A percentile compares a stretch with the other conserved stretches of the same genome.
Conservation (phyloP, 2,113 vertebrate species). For the Ivindomyrus marchei region DNA sequence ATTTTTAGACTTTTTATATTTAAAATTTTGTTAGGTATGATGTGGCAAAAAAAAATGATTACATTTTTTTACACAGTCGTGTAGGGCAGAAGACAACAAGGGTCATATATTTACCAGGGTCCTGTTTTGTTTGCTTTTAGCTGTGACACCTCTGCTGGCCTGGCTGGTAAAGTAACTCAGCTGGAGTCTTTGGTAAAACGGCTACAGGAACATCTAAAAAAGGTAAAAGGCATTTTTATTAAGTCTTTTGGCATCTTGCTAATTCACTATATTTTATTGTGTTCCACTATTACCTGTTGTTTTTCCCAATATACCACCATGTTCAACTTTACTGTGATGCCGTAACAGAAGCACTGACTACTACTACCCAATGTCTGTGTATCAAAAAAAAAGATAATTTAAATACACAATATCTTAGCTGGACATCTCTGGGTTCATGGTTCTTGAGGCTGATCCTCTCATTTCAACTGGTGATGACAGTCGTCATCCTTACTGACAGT, state of each 20-base stretch:
- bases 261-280: neutral
- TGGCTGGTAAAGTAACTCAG: slow-evolving; percentile 90
- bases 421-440: neutral
- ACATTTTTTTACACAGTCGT: neutral
- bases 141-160: slow-evolving; percentile 83
- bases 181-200: slow-evolving; percentile 92
- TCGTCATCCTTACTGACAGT: neutral
- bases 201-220: slow-evolving; percentile 91
- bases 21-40: neutral
- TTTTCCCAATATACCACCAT: neutral
- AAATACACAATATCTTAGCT: neutral
- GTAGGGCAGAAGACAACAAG: neutral
- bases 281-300: neutral
- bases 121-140: slow-evolving; percentile 16
- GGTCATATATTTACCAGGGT: neutral
- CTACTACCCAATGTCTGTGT: neutral
- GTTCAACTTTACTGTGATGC: neutral
- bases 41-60: no score
- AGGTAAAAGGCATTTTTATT: slow-evolving; percentile 50
- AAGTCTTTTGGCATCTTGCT: neutral
- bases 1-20: neutral
- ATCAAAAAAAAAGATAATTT: neutral
- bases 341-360: neutral
- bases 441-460: neutral
- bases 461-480: neutral